Conservation (phyloP, 2,113 vertebrate genomes). For the Pteruthius melanotis region DNA sequence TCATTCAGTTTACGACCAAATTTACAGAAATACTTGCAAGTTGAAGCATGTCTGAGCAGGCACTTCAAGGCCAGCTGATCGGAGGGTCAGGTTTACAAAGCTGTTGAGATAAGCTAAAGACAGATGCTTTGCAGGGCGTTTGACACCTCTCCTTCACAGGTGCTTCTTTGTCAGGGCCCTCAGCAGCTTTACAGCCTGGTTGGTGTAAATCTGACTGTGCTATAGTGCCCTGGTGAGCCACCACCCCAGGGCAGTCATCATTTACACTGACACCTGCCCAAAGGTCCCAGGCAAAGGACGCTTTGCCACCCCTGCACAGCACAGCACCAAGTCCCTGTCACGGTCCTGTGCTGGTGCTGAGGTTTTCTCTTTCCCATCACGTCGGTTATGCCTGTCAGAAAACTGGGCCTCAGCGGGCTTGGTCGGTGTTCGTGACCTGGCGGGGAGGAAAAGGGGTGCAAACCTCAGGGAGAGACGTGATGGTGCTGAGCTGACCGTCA, state of each 20-base stretch:
- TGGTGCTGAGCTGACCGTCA: not conserved
- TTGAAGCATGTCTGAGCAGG: not conserved
- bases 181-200: not conserved
- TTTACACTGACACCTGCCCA: not conserved
- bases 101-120: not conserved
- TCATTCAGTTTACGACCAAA: not conserved
- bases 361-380: not conserved
- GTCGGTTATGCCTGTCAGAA: rapidly evolving
- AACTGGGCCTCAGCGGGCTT: not conserved
- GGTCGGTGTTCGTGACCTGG: not conserved
- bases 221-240: not conserved
- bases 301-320: rapidly evolving
- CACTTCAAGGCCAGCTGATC: not conserved
- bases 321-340: not conserved
- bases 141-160: not conserved
- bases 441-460: not conserved
- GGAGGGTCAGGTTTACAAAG: not conserved
- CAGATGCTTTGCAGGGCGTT: not conserved
- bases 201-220: not conserved
- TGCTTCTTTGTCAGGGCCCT: not conserved
- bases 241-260: not conserved
- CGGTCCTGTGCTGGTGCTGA: not conserved
- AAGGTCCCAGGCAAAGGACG: not conserved
- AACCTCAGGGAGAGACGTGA: not conserved
- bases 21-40: rapidly evolving